Conservation (phyloP, 2,797 vertebrate genomes). For the Lepus townsendii region DNA sequence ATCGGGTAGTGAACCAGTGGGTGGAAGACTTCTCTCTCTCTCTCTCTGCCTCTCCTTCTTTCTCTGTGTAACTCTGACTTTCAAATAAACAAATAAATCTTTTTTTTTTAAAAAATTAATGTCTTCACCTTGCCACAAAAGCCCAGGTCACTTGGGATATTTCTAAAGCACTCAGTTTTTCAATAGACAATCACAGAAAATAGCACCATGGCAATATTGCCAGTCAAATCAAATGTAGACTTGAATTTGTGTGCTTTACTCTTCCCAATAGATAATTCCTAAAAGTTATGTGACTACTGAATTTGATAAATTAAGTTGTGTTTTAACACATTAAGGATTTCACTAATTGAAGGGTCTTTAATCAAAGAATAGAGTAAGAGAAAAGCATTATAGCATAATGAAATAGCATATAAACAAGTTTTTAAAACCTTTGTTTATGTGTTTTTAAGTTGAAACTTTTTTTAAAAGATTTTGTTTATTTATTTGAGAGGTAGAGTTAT, state of each 20-base stretch:
- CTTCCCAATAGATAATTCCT: not conserved
- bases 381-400: conserved; percentile 17
- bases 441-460: not conserved
- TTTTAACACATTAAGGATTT: conserved; percentile 20
- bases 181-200: conserved; percentile 20
- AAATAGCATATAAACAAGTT: conserved; percentile 10
- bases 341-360: conserved; percentile 41
- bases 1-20: no score
- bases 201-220: not conserved
- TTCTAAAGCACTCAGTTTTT: conserved; percentile 24
- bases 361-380: not conserved
- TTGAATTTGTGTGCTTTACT: not conserved
- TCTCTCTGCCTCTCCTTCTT: no score
- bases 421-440: not conserved
- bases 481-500: no score
- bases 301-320: conserved; percentile 16
- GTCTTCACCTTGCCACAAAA: not conserved
- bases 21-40: no score
- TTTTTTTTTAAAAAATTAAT: not conserved
- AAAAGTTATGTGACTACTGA: not conserved
- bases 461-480: no score
- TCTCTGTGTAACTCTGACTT: no score
- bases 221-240: conserved; percentile 11
- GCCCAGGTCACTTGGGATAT: not conserved
- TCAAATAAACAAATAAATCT: no score